phyloP scores from a whole-genome alignment of 2,888 invertebrate species.

The Eurytoma californica region DNA sequence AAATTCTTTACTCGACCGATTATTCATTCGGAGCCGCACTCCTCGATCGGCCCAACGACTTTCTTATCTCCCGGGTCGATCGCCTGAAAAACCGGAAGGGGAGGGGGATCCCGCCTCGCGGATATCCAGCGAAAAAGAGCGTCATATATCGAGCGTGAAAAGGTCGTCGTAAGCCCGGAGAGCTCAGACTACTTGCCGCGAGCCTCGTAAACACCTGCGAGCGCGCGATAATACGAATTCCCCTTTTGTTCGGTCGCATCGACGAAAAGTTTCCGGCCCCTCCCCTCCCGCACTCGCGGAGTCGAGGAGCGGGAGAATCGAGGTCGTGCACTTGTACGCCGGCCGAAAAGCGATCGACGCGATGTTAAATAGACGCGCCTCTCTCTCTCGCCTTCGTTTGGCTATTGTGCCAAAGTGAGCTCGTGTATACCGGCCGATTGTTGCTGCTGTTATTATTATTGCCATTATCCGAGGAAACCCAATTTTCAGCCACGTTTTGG shows the following conservation, averaged over 20 bases:
- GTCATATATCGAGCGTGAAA: too few relatives aligned
- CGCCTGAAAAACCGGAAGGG: too few relatives aligned
- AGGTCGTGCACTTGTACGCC: conserved; percentile 52
- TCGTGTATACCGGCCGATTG: background rate
- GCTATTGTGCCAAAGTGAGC: background rate
- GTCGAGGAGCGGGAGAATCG: conserved; percentile 36
- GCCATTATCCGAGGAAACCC: conserved; percentile 7
- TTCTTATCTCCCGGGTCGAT: too few relatives aligned
- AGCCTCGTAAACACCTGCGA: conserved; percentile 41
- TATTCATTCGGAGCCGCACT: too few relatives aligned
- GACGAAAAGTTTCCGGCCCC: conserved; percentile 21
- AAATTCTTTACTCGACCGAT: too few relatives aligned
- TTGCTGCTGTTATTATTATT: conserved; percentile 17
- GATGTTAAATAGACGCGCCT: conserved; percentile 14
- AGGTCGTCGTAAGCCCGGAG: too few relatives aligned
- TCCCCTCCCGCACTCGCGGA: background rate
- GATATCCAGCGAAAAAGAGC: background rate
- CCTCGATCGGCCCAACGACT: too few relatives aligned
- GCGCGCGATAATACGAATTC: conserved; percentile 45
- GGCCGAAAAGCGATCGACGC: conserved; percentile 41
- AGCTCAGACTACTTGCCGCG: background rate
- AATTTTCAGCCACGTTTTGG: conserved; percentile 14
- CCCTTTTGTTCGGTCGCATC: conserved; percentile 40
- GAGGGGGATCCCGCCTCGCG: too few relatives aligned
- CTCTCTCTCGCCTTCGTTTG: background rate